phyloP scores from a whole-genome alignment of 2,113 vertebrate species.

The Stictonetta naevosa region DNA sequence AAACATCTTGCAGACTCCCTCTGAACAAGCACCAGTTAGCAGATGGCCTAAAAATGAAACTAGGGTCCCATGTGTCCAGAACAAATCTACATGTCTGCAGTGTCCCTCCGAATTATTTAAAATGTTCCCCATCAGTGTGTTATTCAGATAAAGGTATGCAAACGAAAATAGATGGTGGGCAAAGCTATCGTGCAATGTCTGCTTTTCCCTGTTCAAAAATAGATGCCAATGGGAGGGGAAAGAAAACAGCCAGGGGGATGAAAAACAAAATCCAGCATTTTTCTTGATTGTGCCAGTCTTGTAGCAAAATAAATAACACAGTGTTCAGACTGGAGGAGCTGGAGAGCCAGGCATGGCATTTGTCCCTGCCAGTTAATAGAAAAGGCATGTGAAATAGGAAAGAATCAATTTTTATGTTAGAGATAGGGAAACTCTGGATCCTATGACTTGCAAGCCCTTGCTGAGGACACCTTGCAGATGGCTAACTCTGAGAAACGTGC shows the following conservation, averaged over 20 bases:
- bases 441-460: background rate
- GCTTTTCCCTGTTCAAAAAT: background rate
- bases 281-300: background rate
- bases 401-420: background rate
- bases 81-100: background rate
- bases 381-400: no score
- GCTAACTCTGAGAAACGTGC: background rate
- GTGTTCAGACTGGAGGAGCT: background rate
- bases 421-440: no score
- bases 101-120: background rate
- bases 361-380: background rate
- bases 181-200: background rate
- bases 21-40: background rate
- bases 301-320: background rate
- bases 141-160: no score
- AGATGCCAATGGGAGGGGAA: background rate
- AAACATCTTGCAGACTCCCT: background rate
- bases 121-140: background rate
- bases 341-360: background rate
- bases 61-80: rapidly evolving
- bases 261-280: background rate
- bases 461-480: background rate
- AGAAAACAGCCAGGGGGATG: rapidly evolving
- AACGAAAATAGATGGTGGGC: background rate
- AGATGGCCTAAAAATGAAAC: background rate